These are phyloP conservation scores for Hestina assimilis DNA, from an alignment of 1,140 invertebrate genomes.

Conservation along the genomic window DNA sequence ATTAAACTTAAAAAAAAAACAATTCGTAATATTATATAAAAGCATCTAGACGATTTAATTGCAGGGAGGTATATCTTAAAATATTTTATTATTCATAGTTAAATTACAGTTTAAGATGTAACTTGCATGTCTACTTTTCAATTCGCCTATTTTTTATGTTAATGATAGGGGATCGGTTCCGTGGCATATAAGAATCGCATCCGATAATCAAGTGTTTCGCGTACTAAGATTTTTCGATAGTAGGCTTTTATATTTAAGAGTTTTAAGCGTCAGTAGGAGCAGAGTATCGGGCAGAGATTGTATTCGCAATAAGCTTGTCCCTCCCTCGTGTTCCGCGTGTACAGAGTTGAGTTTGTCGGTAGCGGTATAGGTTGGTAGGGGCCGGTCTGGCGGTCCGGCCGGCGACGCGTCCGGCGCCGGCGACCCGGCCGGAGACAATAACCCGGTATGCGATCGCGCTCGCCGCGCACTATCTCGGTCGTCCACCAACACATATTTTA, in stretches of 20 bases:
- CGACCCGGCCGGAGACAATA: constrained; percentile 61
- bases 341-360: constrained; percentile 39
- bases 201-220: constrained; percentile 41
- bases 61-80: constrained; percentile 73
- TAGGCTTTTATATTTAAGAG: constrained; percentile 46
- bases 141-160: constrained; percentile 47
- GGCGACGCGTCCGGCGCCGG: constrained; percentile 35
- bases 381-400: constrained; percentile 29
- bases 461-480: constrained; percentile 67
- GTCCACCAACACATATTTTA: constrained; percentile 77
- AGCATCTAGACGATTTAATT: constrained; percentile 71
- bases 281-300: constrained; percentile 26
- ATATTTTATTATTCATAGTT: constrained; percentile 75
- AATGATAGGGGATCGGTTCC: constrained; percentile 44
- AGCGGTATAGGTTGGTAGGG: constrained; percentile 40
- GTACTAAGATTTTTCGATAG: constrained; percentile 48
- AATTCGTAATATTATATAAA: constrained; percentile 71
- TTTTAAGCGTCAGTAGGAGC: constrained; percentile 36
- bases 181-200: constrained; percentile 40
- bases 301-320: constrained; percentile 34
- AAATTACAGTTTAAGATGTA: constrained; percentile 68
- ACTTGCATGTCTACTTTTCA: constrained; percentile 41
- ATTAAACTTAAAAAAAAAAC: constrained; percentile 73
- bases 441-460: constrained; percentile 48
- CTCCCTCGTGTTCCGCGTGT: constrained; percentile 35